Conservation (phyloP, 2,113 vertebrate genomes). For the Xiphophorus couchianus region DNA sequence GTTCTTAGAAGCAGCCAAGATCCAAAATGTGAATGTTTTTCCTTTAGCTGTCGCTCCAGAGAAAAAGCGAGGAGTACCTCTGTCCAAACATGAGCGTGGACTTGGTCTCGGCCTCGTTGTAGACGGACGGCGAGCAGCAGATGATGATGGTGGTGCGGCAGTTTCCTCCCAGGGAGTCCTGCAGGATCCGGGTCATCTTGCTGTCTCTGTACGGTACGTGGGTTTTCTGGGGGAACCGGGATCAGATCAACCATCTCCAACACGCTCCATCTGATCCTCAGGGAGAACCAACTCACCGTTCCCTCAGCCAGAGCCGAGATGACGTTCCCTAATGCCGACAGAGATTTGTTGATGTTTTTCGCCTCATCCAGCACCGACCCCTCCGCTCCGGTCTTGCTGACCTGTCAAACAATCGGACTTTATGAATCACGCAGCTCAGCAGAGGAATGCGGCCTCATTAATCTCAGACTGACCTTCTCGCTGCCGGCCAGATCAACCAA, state of each 20-base stretch:
- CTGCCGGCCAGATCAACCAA: conserved; percentile 95
- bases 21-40: too few species aligned
- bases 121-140: conserved; percentile 92
- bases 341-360: conserved; percentile 98
- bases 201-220: conserved; percentile 95
- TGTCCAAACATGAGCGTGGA: conserved; percentile 96
- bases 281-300: conserved; percentile 52
- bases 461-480: conserved; percentile 86
- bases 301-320: conserved; percentile 95
- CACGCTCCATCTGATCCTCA: background rate
- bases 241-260: background rate
- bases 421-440: background rate
- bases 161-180: conserved; percentile 94
- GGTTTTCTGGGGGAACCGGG: conserved; percentile 81
- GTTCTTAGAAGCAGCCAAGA: too few species aligned
- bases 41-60: too few species aligned
- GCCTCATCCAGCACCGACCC: conserved; percentile 94
- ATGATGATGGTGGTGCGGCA: conserved; percentile 95
- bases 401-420: conserved; percentile 72
- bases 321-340: conserved; percentile 95
- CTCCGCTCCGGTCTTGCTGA: conserved; percentile 97
- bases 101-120: conserved; percentile 94
- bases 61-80: conserved; percentile 73
- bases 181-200: conserved; percentile 96
- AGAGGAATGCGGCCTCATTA: background rate